A percentile compares a stretch with the other conserved stretches of the same genome.
Conservation (phyloP, 2,888 invertebrate species). For the Sphaerolaimus hirsutus region DNA sequence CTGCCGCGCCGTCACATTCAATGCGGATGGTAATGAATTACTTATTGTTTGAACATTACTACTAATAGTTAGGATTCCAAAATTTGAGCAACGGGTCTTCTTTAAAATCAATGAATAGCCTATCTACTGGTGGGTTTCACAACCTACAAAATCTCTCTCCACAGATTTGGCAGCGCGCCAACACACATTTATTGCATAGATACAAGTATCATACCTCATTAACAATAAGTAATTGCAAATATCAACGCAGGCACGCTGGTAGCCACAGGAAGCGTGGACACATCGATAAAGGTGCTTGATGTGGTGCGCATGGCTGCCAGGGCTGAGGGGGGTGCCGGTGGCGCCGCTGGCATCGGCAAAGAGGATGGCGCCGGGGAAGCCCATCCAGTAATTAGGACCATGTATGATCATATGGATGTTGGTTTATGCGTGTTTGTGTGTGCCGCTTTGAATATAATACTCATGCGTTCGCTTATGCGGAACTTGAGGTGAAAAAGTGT, state of each 20-base stretch:
- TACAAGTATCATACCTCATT: too few species aligned
- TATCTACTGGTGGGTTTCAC: too few species aligned
- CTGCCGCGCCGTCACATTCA: constrained; percentile 83
- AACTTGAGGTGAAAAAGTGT: too few species aligned
- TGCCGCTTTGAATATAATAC: too few species aligned
- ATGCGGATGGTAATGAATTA: constrained; percentile 42
- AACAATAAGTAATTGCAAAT: too few species aligned
- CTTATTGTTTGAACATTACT: too few species aligned
- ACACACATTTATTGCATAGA: too few species aligned
- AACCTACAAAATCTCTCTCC: too few species aligned
- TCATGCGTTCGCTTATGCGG: too few species aligned
- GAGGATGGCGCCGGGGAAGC: constrained; percentile 29
- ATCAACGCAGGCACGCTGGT: constrained; percentile 49
- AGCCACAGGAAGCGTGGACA: constrained; percentile 91
- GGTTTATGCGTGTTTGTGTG: too few species aligned
- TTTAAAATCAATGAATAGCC: not conserved
- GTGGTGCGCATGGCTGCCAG: constrained; percentile 97
- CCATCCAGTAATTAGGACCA: constrained; percentile 85
- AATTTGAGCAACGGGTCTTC: not conserved
- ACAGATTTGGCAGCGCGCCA: too few species aligned
- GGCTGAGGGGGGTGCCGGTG: constrained; percentile 37
- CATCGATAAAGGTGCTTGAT: constrained; percentile 92
- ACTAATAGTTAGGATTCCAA: too few species aligned
- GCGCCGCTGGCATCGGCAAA: constrained; percentile 26
- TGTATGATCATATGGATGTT: constrained; percentile 76